Conservation (phyloP, 2,888 invertebrate species). For the Yponomeuta plumbellus region DNA sequence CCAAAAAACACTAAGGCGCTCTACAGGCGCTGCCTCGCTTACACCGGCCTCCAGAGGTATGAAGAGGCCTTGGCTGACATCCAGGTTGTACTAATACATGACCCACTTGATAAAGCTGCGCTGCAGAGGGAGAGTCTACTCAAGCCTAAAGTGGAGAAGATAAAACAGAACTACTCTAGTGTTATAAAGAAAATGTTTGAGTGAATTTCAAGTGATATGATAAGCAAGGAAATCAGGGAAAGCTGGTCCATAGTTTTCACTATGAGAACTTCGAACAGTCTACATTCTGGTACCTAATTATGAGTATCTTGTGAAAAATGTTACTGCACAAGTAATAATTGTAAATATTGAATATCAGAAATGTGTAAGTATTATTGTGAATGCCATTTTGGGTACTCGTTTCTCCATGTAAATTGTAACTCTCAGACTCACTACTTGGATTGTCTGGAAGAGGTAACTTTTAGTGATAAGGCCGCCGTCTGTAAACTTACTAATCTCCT, state of each 20-base stretch:
- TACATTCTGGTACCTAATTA: neutral
- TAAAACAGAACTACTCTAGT: conserved; percentile 75
- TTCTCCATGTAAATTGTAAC: neutral
- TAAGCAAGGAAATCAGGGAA: neutral
- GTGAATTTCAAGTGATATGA: conserved; percentile 23
- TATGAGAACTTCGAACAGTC: neutral
- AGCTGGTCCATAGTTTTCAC: neutral
- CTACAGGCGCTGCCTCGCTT: conserved; percentile 89
- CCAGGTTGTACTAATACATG: conserved; percentile 70
- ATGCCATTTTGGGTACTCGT: neutral
- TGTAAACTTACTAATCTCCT: too few relatives aligned
- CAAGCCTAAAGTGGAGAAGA: conserved; percentile 73
- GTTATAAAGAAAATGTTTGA: conserved; percentile 78
- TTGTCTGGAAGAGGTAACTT: too few relatives aligned
- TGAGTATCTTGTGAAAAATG: neutral
- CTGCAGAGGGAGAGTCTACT: conserved; percentile 75
- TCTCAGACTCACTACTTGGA: too few relatives aligned
- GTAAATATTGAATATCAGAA: neutral
- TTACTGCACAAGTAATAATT: neutral
- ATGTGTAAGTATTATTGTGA: neutral
- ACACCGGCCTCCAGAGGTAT: conserved; percentile 78
- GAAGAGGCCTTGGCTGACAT: conserved; percentile 80
- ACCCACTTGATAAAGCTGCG: conserved; percentile 81
- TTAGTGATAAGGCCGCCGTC: too few relatives aligned
- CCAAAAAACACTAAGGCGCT: conserved; percentile 89